Percentiles rank a stretch among this genome's conserved stretches.
phyloP scores from a whole-genome alignment of 2,888 invertebrate genomes.

The Abrostola tripartita region DNA sequence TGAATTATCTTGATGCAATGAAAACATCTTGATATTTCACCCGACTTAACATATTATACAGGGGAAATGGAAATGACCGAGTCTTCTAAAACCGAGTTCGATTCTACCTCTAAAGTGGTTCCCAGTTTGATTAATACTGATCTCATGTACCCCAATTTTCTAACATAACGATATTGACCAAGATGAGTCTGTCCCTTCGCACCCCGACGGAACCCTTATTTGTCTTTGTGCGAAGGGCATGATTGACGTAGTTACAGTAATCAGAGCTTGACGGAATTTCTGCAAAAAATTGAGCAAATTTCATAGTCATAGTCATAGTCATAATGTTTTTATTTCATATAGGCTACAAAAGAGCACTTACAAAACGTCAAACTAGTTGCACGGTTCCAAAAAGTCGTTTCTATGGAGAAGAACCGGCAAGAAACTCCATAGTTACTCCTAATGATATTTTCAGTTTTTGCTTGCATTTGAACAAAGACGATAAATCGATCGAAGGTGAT shows the following conservation, averaged over 20 bases:
- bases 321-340: no score
- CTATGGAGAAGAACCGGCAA: no score
- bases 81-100: conserved; percentile 12
- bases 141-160: conserved; percentile 25
- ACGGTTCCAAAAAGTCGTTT: no score
- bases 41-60: conserved; percentile 1
- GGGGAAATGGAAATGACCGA: conserved; percentile 1
- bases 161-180: conserved; percentile 35
- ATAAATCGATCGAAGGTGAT: no score
- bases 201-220: conserved; percentile 30
- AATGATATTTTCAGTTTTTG: no score
- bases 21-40: neutral
- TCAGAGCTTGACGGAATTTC: no score
- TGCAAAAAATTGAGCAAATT: no score
- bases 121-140: conserved; percentile 38
- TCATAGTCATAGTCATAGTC: no score
- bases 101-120: conserved; percentile 5
- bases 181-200: conserved; percentile 24
- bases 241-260: conserved; percentile 13
- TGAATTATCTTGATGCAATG: neutral
- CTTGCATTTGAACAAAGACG: no score
- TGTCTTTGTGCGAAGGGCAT: conserved; percentile 22
- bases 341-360: no score
- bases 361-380: no score
- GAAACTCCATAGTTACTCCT: no score